These are phyloP conservation scores for Diorhabda carinulata DNA, from an alignment of 1,140 invertebrate species.

Conservation along the genomic window DNA sequence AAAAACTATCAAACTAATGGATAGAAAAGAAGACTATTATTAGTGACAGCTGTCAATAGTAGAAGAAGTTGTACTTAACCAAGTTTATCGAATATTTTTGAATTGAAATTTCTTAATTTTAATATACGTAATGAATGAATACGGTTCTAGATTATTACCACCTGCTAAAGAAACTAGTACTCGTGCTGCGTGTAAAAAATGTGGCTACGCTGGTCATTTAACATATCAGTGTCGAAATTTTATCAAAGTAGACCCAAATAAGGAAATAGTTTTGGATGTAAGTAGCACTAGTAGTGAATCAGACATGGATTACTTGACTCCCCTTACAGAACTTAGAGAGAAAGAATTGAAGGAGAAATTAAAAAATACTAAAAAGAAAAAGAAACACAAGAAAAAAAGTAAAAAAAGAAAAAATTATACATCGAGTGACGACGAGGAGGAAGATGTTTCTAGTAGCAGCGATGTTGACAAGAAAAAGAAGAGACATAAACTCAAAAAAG, in stretches of 20 bases:
- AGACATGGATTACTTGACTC: conserved; percentile 77
- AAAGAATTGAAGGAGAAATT: conserved; percentile 67
- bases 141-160: conserved; percentile 42
- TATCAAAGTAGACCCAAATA: conserved; percentile 81
- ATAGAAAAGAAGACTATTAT: no score
- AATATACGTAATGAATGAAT: conserved; percentile 28
- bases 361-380: conserved; percentile 54
- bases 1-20: no score
- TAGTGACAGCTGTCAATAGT: no score
- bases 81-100: no score
- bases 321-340: conserved; percentile 72
- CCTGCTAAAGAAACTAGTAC: conserved; percentile 63
- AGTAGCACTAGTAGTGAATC: conserved; percentile 91
- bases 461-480: conserved; percentile 17
- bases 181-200: conserved; percentile 85
- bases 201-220: conserved; percentile 91
- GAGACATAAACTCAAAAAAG: not conserved
- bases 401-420: conserved; percentile 24
- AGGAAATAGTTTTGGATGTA: conserved; percentile 90
- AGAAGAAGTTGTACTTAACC: no score
- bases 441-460: conserved; percentile 23
- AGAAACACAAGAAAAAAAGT: conserved; percentile 37
- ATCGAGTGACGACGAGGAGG: conserved; percentile 8
- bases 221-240: conserved; percentile 97
- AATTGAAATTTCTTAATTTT: no score